Evolutionary conservation across 2,113 vertebrate species (phyloP).

Genomic region (Menura novaehollandiae): DNA sequence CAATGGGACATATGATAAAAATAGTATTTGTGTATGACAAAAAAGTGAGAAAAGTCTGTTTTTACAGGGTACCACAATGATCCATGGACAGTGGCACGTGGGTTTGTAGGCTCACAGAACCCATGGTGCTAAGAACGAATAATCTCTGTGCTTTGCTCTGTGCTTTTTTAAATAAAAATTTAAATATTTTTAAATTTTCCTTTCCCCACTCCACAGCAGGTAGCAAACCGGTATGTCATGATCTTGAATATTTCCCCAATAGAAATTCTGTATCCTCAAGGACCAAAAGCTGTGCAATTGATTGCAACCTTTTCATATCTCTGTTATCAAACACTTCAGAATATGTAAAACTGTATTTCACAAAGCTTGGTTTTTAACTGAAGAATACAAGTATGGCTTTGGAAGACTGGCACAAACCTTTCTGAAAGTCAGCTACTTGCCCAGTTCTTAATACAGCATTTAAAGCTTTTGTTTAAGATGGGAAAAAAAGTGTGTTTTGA

Average conservation of each 20-base stretch:
- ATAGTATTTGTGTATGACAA: fast-evolving
- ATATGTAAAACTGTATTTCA: not conserved
- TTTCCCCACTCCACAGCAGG: not conserved
- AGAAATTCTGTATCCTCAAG: not conserved
- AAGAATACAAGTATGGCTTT: not conserved
- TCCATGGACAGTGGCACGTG: not conserved
- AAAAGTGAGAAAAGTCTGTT: not conserved
- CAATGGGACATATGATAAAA: not conserved
- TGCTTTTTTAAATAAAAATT: too few species aligned
- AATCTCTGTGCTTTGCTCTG: not conserved
- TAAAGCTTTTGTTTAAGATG: not conserved
- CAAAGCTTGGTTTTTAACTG: not conserved
- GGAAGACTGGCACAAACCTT: not conserved
- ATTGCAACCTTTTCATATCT: not conserved
- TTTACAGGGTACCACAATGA: fast-evolving
- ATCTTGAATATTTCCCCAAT: not conserved
- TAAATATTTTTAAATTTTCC: fast-evolving
- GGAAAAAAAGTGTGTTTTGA: not conserved
- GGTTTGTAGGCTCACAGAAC: not conserved
- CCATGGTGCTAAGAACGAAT: too few species aligned
- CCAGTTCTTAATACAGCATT: not conserved
- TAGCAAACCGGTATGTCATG: not conserved
- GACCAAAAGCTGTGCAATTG: not conserved
- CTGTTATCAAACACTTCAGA: not conserved
- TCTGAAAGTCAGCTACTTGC: not conserved